These are phyloP conservation scores for Acanthurus leucopareius DNA, from an alignment of 2,797 vertebrate genomes.

Conservation along the genomic window DNA sequence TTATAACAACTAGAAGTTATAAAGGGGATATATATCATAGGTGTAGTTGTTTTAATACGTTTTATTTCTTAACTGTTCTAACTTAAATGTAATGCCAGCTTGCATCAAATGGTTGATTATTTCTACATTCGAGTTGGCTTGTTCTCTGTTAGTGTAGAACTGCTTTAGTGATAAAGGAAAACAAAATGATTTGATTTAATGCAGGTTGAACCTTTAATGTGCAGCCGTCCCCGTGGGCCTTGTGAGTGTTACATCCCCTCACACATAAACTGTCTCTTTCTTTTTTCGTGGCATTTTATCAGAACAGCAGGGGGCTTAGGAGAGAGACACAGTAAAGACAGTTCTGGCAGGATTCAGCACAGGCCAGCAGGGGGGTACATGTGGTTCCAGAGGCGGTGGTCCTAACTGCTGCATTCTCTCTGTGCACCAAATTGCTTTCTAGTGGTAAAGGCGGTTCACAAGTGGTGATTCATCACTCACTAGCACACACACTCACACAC, in stretches of 20 bases:
- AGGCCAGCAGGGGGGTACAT: slow-evolving; percentile 29
- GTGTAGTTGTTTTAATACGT: too few relatives aligned
- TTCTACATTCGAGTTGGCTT: neutral
- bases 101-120: neutral
- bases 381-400: slow-evolving; percentile 40
- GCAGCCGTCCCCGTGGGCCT: neutral
- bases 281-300: neutral
- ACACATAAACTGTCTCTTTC: neutral
- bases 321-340: neutral
- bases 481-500: slow-evolving; percentile 26
- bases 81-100: too few relatives aligned
- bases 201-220: slow-evolving; percentile 17
- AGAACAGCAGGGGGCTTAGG: slow-evolving; percentile 20
- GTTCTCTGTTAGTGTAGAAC: neutral
- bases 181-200: neutral
- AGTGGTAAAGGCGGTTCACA: slow-evolving; percentile 50
- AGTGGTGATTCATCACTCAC: slow-evolving; percentile 62
- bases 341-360: slow-evolving; percentile 23
- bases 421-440: slow-evolving; percentile 59
- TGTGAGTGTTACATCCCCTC: slow-evolving; percentile 7
- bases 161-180: neutral
- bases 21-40: too few relatives aligned
- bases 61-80: too few relatives aligned
- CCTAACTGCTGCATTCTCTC: slow-evolving; percentile 44
- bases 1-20: too few relatives aligned